Evolutionary conservation across 2,888 invertebrate species (phyloP).

Genomic region (Scelioninae gen. 2): DNA sequence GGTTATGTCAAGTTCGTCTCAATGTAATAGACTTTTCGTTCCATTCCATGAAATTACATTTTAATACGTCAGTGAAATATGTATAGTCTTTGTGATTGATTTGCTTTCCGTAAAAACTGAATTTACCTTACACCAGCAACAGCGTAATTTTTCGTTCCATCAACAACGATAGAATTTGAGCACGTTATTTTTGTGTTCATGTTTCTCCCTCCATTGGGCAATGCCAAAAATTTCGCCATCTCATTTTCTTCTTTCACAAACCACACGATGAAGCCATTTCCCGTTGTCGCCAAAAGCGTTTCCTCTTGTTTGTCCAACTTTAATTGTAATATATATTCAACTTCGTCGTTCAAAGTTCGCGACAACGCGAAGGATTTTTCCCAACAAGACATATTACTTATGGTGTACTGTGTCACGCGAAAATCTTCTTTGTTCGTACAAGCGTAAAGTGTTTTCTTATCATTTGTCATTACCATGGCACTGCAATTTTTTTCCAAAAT

Average conservation of each 20-base stretch:
- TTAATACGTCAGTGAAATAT: background rate
- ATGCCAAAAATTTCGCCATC: constrained; percentile 80
- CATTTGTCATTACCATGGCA: constrained; percentile 83
- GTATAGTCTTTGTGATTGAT: background rate
- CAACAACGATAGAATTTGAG: constrained; percentile 94
- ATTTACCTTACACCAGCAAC: constrained; percentile 92
- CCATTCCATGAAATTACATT: no score
- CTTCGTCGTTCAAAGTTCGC: constrained; percentile 82
- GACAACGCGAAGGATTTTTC: constrained; percentile 79
- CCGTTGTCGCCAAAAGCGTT: constrained; percentile 88
- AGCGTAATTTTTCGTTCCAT: constrained; percentile 92
- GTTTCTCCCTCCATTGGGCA: constrained; percentile 93
- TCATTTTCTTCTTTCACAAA: constrained; percentile 79
- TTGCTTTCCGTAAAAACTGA: background rate
- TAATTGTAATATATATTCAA: constrained; percentile 87
- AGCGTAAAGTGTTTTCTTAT: constrained; percentile 81
- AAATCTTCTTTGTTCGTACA: constrained; percentile 82
- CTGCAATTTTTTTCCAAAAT: constrained; percentile 69
- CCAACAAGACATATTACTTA: constrained; percentile 79
- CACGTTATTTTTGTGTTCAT: constrained; percentile 94
- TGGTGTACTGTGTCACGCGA: constrained; percentile 76
- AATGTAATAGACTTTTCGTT: no score
- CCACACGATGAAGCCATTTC: constrained; percentile 91
- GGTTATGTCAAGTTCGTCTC: no score
- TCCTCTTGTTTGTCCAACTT: constrained; percentile 89